Evolutionary conservation across 2,888 invertebrate genomes (phyloP).

Genomic region (Eupithecia vulgata): DNA sequence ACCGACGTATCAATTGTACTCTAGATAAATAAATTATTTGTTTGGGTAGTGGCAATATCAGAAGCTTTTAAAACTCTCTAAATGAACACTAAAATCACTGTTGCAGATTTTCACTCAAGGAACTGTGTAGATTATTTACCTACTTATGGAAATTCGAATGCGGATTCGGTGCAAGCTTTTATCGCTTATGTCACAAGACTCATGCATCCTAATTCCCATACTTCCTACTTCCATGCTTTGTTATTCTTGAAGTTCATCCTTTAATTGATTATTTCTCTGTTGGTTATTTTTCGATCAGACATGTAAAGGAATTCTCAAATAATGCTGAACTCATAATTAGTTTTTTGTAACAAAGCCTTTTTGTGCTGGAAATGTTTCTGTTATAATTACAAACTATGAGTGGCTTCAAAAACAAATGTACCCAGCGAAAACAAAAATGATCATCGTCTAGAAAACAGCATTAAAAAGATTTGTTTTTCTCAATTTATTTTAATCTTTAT

Average conservation of each 20-base stretch:
- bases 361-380: background rate
- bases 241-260: background rate
- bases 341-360: background rate
- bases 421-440: background rate
- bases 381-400: background rate
- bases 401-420: background rate
- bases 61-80: background rate
- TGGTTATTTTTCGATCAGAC: background rate
- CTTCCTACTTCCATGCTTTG: background rate
- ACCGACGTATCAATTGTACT: background rate
- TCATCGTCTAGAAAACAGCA: background rate
- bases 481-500: background rate
- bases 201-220: background rate
- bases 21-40: constrained; percentile 1
- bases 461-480: background rate
- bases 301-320: background rate
- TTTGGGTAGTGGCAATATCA: background rate
- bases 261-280: background rate
- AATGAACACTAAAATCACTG: background rate
- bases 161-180: background rate
- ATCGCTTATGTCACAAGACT: background rate
- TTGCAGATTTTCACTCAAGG: background rate
- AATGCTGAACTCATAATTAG: background rate
- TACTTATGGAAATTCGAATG: background rate
- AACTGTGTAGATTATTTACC: background rate